Base-by-base conservation (phyloP, 2,797 vertebrate species). In the Ambastaia sidthimunki region DNA sequence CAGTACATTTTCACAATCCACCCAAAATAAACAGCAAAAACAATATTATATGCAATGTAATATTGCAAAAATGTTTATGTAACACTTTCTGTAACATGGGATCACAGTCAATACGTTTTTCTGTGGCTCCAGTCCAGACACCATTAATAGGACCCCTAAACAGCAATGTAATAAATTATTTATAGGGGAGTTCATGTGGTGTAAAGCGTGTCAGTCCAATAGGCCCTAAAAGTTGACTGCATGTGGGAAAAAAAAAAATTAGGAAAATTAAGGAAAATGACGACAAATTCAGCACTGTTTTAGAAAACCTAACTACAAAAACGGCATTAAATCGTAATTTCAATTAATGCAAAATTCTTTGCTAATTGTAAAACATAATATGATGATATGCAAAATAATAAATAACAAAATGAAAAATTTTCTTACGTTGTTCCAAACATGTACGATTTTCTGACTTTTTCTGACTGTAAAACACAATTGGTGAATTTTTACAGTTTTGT, bases 221-320 rank as follows among this genome's bases (percentile, higher is more conserved):
- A 25, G 7, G 28, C 60, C 2, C 25, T 62, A 28, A 13, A 60
- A 34, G 16, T 7, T 62, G 59, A 62, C 16, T 62, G 15, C 25
- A 63, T 3, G 23, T 6, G 3, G 21, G 28, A 63, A 28, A 50
- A 4, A 50, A 28, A 4, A 28, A 28, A 28, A 2, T 28, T 2
- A 28, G 28, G 28, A 2, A 28, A 50, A 15, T 3, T 18, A 50
- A 3, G 12, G 3, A 50, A 11, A 50, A 50, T 15, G 12, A 62
- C 5, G 67, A 71, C 71, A 34, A 76, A 81, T 65, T 13, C 3
- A 25, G 15, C 57, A 62, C 55, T 47, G 15, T 74, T 44, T 44
- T 11, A 9, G 16, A 52, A 52, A 52, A 15, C 4, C 3, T 4
- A 16, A 52, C 7, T 18, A 52, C 16, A 52, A 16, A 44, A 16